Conservation (phyloP, 2,113 vertebrate species). For the Oncorhynchus clarkii region DNA sequence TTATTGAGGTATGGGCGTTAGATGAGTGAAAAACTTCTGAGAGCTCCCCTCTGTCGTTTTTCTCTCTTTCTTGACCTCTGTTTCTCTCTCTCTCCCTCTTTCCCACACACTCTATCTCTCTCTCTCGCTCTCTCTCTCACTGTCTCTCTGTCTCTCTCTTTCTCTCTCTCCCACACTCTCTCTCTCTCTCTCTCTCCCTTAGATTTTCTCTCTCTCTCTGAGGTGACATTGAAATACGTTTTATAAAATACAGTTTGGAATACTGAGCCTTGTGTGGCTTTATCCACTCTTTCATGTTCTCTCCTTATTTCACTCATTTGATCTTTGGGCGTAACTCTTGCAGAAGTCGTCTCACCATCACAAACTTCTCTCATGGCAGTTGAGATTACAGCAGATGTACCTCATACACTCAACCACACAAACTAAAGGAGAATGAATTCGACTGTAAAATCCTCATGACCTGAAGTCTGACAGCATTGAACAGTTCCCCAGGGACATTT, state of each 20-base stretch:
- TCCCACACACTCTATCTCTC: conserved; percentile 12
- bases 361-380: conserved; percentile 9
- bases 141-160: conserved; percentile 12
- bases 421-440: background rate
- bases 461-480: background rate
- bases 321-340: conserved; percentile 14
- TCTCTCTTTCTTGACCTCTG: conserved; percentile 11
- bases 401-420: background rate
- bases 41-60: background rate
- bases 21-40: background rate
- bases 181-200: conserved; percentile 10
- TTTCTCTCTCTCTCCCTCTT: conserved; percentile 13
- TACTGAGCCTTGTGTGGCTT: conserved; percentile 18
- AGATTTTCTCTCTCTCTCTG: conserved; percentile 4
- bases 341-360: conserved; percentile 1
- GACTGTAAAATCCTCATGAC: conserved; percentile 2
- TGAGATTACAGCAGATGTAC: background rate
- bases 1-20: conserved; percentile 25
- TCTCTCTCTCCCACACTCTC: background rate
- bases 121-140: conserved; percentile 1
- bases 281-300: conserved; percentile 56
- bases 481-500: background rate
- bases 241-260: conserved; percentile 34
- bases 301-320: conserved; percentile 51
- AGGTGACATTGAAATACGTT: conserved; percentile 35